Base-by-base conservation (phyloP, 2,797 vertebrate genomes). In the Sebastes nivosus region DNA sequence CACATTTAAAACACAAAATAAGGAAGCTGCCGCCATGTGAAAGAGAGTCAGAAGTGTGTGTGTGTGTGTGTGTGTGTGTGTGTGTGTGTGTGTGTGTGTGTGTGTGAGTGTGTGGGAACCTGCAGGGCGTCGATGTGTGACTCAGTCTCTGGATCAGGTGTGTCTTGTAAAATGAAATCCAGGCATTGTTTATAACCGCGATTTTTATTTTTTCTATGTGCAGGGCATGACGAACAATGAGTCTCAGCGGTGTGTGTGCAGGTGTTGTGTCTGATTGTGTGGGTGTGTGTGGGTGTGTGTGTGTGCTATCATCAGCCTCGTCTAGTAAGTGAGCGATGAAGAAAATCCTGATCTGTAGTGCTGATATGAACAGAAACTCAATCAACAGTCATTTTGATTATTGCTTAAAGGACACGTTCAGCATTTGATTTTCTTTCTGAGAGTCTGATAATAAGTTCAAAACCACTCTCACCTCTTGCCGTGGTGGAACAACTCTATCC, bases 141-240 rank as follows among this genome's bases (percentile, higher is more conserved):
- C 81, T 92, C 84, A 89, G 57, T 32, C 59, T 30, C 18, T 13
- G 70, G 42, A 75, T 89, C 83, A 93, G 90, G 88, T 92, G 92
- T 79, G 78, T 29, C 84, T 76, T 20, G 8, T 81, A 65, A 84
- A 87, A 79, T 58, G 6, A 69, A 76, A 68, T 72, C 32, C 70
- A 79, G 75, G 59, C 20, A 9, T 86, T 80, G 79, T 86, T 75
- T 67, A 7, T 65, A 59, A 59, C 30, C 3, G 0, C 1, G 2
- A 3, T 25, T 76, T 70, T 22, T 4, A 71, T 61, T 72, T 83
- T 42, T 79, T 78, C 27, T 34, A 22, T 76, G 70, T 81, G 34
- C 29, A 52, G 5, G 5, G 29, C 58, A n/a, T 90, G 86, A 92
- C 82, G 70, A 82, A 84, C 30, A 3, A 18, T 70, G 65, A 78